Percentiles rank a stretch among this genome's conserved stretches.
These are phyloP conservation scores for Sturnus vulgaris DNA, from an alignment of 2,113 vertebrate genomes.

Conservation along the genomic window DNA sequence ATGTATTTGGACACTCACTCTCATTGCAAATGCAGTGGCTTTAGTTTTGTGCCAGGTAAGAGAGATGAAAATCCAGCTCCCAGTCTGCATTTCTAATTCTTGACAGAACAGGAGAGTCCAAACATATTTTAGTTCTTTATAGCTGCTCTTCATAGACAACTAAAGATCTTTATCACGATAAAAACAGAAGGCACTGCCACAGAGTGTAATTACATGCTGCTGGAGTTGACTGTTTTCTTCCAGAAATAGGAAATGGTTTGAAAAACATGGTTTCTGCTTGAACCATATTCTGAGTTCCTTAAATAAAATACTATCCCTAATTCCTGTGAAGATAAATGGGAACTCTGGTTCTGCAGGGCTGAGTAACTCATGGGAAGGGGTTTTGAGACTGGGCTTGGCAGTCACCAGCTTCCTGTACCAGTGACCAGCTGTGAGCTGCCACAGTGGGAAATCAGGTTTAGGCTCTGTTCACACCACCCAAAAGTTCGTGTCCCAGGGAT, in stretches of 20 bases:
- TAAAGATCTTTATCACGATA: conserved; percentile 40
- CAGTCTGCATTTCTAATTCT: conserved; percentile 18
- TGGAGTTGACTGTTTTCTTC: conserved; percentile 19
- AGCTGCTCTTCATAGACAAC: conserved; percentile 37
- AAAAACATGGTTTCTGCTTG: conserved; percentile 4
- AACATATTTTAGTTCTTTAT: conserved; percentile 16
- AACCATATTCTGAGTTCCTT: not conserved
- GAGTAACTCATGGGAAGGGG: not conserved
- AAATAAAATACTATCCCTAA: not conserved
- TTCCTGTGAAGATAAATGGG: not conserved
- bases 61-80: conserved; percentile 13
- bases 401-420: not conserved
- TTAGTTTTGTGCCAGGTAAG: conserved; percentile 37
- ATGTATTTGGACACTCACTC: not conserved
- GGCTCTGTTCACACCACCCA: not conserved
- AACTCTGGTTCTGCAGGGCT: not conserved
- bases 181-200: conserved; percentile 41
- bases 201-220: conserved; percentile 47
- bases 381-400: not conserved
- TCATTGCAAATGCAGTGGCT: not conserved
- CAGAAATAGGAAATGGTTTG: conserved; percentile 1
- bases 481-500: not conserved
- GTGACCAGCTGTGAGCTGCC: not conserved
- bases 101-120: conserved; percentile 18
- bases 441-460: not conserved